Evolutionary conservation across 1,140 invertebrate genomes (phyloP).

Genomic region (Anastatus disparis): DNA sequence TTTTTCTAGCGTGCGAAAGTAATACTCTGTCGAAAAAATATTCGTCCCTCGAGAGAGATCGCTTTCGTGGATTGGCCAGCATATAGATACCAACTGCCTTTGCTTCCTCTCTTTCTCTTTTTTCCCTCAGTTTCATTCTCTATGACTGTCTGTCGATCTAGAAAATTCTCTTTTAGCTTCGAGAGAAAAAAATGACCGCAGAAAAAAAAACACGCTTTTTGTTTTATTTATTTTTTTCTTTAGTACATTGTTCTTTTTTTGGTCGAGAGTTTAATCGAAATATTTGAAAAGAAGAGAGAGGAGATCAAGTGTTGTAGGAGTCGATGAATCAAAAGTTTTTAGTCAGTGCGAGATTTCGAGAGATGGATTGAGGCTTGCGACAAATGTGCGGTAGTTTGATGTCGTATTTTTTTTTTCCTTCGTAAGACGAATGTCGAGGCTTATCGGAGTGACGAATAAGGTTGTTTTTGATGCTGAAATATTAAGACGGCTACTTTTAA

Average conservation of each 20-base stretch:
- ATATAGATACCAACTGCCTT: conserved; percentile 10
- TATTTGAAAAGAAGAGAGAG: neutral
- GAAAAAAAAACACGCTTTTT: conserved; percentile 21
- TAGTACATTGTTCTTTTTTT: neutral
- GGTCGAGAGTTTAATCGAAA: neutral
- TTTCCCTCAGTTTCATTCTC: neutral
- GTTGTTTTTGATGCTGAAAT: too few relatives aligned
- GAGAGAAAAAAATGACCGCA: conserved; percentile 32
- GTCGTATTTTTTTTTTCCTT: too few relatives aligned
- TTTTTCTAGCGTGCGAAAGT: conserved; percentile 16
- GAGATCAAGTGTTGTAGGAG: neutral
- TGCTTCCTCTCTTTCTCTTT: neutral
- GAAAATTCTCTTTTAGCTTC: neutral
- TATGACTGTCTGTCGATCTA: neutral
- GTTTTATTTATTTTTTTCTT: conserved; percentile 6
- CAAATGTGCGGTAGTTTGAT: too few relatives aligned
- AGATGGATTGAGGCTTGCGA: neutral
- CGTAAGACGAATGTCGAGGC: too few relatives aligned
- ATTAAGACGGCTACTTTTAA: too few relatives aligned
- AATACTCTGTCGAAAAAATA: conserved; percentile 43
- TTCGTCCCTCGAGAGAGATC: conserved; percentile 42
- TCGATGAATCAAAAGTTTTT: neutral
- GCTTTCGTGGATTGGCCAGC: conserved; percentile 40
- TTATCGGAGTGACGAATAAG: too few relatives aligned
- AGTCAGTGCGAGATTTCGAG: neutral